Conservation (phyloP, 2,797 vertebrate species). For the Clarias platycephalus region DNA sequence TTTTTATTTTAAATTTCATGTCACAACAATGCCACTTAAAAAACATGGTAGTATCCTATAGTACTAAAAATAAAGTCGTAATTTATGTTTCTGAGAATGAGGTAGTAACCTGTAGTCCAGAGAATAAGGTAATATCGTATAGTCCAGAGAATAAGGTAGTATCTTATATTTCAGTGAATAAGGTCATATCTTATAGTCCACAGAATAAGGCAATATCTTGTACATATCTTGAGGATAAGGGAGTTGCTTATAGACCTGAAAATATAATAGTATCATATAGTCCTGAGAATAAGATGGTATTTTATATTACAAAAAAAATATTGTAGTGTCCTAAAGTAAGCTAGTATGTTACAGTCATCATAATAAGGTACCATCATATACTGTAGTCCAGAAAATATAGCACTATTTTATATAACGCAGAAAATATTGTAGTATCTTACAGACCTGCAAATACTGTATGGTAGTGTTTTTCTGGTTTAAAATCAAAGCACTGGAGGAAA, state of each 20-base stretch:
- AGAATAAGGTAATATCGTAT: neutral
- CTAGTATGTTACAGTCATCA: neutral
- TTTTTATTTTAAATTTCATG: neutral
- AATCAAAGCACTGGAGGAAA: conserved; percentile 4
- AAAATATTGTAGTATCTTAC: neutral
- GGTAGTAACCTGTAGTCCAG: neutral
- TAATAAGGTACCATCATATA: neutral
- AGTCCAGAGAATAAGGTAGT: neutral
- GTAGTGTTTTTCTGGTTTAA: too few relatives aligned
- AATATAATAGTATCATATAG: neutral
- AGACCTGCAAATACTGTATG: neutral
- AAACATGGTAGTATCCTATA: neutral
- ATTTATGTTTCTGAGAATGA: neutral
- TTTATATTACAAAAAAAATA: neutral
- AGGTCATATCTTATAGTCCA: neutral
- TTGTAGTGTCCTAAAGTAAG: neutral
- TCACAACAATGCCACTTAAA: neutral
- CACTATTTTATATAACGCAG: neutral
- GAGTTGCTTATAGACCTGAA: neutral
- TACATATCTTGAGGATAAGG: neutral
- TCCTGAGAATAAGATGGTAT: neutral
- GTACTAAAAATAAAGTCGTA: too few relatives aligned
- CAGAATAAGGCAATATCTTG: neutral
- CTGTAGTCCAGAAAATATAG: neutral
- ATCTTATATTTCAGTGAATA: neutral